Evolutionary conservation across 2,888 invertebrate species (phyloP).

Genomic region (Diabrotica balteata): DNA sequence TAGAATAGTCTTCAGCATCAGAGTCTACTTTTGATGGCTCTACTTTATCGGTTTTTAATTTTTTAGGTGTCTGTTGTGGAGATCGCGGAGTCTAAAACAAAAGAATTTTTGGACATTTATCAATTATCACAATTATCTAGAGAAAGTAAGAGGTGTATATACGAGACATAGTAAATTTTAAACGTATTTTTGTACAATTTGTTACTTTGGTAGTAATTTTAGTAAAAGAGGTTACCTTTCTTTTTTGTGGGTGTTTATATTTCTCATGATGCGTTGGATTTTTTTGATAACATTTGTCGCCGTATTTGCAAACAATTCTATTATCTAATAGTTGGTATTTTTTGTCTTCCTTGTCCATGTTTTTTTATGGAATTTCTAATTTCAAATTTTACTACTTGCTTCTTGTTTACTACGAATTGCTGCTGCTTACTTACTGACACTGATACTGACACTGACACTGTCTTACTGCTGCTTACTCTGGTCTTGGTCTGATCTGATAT

Average conservation of each 20-base stretch:
- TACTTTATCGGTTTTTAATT: constrained; percentile 24
- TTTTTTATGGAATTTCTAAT: neutral
- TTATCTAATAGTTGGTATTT: constrained; percentile 50
- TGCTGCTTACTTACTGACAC: too few species aligned
- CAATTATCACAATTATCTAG: too few species aligned
- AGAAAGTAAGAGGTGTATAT: neutral
- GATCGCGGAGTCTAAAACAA: neutral
- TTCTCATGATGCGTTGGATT: constrained; percentile 76
- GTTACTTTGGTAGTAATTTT: too few species aligned
- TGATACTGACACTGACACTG: too few species aligned
- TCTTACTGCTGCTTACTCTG: too few species aligned
- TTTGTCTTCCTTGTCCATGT: constrained; percentile 25
- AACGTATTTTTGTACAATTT: constrained; percentile 2
- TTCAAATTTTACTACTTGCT: too few species aligned
- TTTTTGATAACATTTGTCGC: constrained; percentile 80
- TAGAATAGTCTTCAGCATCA: constrained; percentile 19
- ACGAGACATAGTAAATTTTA: constrained; percentile 5
- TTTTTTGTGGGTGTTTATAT: constrained; percentile 76
- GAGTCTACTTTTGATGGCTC: constrained; percentile 3
- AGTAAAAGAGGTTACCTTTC: constrained; percentile 40
- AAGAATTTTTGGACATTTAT: too few species aligned
- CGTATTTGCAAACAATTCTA: constrained; percentile 76
- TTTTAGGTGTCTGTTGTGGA: constrained; percentile 30
- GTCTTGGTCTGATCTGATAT: too few species aligned
- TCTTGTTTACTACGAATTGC: too few species aligned